Conservation (phyloP, 2,797 vertebrate genomes). For the Sebastes ruberrimus region DNA sequence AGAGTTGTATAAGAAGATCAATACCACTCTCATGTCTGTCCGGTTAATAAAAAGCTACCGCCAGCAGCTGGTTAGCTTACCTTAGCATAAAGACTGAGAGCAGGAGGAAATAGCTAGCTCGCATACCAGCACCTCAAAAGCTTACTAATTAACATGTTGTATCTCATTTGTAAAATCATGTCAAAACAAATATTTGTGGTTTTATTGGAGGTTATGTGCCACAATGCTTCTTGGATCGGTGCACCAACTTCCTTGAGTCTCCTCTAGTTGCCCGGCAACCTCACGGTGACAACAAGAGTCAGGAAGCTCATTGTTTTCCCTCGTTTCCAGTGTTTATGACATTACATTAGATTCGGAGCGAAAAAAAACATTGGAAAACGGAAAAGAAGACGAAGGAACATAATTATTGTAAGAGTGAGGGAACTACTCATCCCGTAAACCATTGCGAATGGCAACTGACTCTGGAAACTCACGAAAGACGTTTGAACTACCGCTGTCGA, state of each 20-base stretch:
- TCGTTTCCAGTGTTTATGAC: not conserved
- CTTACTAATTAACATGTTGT: not conserved
- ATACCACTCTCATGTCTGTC: not conserved
- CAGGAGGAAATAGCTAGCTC: not conserved
- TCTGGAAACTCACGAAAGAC: too few relatives aligned
- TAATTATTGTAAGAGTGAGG: too few relatives aligned
- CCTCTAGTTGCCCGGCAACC: not conserved
- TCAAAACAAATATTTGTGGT: not conserved
- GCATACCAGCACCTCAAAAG: not conserved
- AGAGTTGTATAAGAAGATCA: not conserved
- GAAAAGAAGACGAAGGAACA: too few relatives aligned
- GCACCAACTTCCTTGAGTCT: not conserved
- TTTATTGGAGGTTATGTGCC: not conserved
- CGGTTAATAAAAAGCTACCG: not conserved
- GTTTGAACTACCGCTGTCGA: too few relatives aligned
- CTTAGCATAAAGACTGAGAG: not conserved
- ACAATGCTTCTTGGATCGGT: not conserved
- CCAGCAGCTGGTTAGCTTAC: not conserved
- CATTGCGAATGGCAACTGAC: too few relatives aligned
- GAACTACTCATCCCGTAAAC: too few relatives aligned
- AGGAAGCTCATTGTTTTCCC: not conserved
- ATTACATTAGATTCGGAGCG: too few relatives aligned
- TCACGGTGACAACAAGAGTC: not conserved
- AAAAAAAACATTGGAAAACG: accelerated
- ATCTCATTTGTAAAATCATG: not conserved